Conservation (phyloP, 1,140 invertebrate species). For the Harlomillsia oculata region DNA sequence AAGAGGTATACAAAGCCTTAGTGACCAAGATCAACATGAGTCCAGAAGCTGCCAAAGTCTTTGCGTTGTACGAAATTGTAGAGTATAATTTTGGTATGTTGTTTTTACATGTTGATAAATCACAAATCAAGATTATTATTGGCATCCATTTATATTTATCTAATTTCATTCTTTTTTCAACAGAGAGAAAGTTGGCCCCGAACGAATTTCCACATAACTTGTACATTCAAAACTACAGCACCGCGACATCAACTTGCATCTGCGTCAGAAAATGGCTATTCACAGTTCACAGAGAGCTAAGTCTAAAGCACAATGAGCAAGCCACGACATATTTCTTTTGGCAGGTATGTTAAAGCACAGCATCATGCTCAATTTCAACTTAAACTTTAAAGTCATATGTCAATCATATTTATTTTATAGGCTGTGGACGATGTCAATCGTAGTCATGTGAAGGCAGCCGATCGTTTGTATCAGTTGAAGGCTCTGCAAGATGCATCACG, state of each 20-base stretch:
- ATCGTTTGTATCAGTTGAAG: constrained; percentile 87
- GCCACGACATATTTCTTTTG: constrained; percentile 68
- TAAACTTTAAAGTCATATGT: constrained; percentile 19
- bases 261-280: constrained; percentile 90
- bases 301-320: constrained; percentile 51
- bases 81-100: constrained; percentile 85
- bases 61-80: constrained; percentile 96
- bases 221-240: constrained; percentile 98
- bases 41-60: constrained; percentile 73
- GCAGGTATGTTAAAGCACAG: constrained; percentile 44
- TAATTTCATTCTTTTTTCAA: constrained; percentile 33
- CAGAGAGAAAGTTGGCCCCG: constrained; percentile 85
- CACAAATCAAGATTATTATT: neutral
- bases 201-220: constrained; percentile 93
- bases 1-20: constrained; percentile 83
- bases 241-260: constrained; percentile 94
- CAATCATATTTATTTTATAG: constrained; percentile 39
- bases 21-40: constrained; percentile 74
- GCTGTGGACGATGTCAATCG: constrained; percentile 91
- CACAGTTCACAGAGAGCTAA: constrained; percentile 60
- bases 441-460: constrained; percentile 77
- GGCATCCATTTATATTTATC: neutral
- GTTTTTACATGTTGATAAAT: constrained; percentile 3
- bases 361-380: neutral
- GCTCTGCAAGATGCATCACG: constrained; percentile 81